Evolutionary conservation across 2,888 invertebrate genomes (phyloP).

Genomic region (Graphium colonna): DNA sequence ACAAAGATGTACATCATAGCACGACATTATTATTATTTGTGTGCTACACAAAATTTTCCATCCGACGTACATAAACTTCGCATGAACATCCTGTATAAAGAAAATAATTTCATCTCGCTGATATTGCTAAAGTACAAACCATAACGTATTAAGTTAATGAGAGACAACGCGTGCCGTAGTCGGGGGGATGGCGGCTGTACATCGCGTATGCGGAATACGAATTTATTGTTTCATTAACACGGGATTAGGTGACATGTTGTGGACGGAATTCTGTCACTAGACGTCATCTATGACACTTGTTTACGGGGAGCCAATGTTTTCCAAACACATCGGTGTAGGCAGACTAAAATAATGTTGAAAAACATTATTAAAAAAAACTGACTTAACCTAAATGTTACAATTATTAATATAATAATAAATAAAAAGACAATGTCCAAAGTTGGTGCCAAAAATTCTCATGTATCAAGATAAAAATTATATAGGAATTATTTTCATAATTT

Average conservation of each 20-base stretch:
- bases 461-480: no score
- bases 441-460: no score
- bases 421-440: no score
- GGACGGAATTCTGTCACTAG: constrained; percentile 26
- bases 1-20: no score
- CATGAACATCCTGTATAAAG: constrained; percentile 39
- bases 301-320: not conserved
- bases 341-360: no score
- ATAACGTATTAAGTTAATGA: constrained; percentile 74
- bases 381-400: no score
- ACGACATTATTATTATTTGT: no score
- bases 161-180: constrained; percentile 62
- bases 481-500: no score
- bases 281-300: not conserved
- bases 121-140: constrained; percentile 64
- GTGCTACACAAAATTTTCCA: not conserved
- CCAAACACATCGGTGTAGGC: not conserved
- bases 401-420: no score
- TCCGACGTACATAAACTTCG: not conserved
- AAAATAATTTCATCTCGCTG: constrained; percentile 59
- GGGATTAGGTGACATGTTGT: constrained; percentile 45
- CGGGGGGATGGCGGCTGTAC: constrained; percentile 43
- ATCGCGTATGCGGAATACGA: constrained; percentile 48
- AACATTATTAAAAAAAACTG: no score
- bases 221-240: constrained; percentile 71